A percentile compares a stretch with the other conserved stretches of the same genome.
Conservation (phyloP, 2,113 vertebrate genomes). For the Thinocorus orbignyianus region DNA sequence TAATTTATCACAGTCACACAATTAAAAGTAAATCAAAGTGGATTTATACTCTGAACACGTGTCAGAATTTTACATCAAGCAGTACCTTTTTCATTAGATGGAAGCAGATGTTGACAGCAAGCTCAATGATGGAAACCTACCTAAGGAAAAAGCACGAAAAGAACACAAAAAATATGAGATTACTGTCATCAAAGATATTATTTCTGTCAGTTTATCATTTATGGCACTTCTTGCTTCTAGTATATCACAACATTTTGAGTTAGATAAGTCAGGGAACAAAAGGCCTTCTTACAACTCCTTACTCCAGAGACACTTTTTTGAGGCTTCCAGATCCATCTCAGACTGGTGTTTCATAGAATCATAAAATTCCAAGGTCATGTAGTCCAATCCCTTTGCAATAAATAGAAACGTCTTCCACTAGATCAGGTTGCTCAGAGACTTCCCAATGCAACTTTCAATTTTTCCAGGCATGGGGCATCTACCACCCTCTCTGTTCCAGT, state of each 20-base stretch:
- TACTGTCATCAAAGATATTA: not conserved
- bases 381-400: not conserved
- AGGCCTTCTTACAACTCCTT: not conserved
- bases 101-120: not conserved
- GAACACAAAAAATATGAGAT: not conserved
- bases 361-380: not conserved
- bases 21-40: constrained; percentile 32
- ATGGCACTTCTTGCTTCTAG: not conserved
- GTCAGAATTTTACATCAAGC: constrained; percentile 8
- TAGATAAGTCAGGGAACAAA: not conserved
- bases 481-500: not conserved
- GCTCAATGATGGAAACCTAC: not conserved
- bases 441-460: not conserved
- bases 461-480: not conserved
- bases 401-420: not conserved
- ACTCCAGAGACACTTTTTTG: not conserved
- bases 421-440: not conserved
- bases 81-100: constrained; percentile 16
- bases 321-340: not conserved
- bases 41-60: constrained; percentile 10
- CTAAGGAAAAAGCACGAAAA: not conserved
- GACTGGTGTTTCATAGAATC: not conserved
- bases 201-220: constrained; percentile 12
- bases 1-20: constrained; percentile 39
- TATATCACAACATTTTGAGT: not conserved